Conservation (phyloP, 2,113 vertebrate genomes). For the Coptodon bakossiorum region DNA sequence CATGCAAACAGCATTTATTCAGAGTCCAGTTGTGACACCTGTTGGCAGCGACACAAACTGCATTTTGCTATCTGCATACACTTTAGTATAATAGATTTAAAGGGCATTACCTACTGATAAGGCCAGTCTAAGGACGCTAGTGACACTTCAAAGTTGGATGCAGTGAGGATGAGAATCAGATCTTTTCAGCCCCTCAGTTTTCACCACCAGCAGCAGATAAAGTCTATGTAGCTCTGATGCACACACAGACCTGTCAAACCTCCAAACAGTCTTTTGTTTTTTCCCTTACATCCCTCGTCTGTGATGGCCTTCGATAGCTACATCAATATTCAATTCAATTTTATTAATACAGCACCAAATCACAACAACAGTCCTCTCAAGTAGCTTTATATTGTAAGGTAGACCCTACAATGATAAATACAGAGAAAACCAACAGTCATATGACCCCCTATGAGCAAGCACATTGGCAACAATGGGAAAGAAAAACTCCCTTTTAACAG, state of each 20-base stretch:
- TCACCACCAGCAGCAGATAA: neutral
- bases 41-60: neutral
- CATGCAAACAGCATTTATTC: neutral
- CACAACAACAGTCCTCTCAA: neutral
- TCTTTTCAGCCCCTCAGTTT: neutral
- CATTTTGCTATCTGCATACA: neutral
- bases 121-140: neutral
- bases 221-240: neutral
- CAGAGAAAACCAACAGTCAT: neutral
- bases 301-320: neutral
- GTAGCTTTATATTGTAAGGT: neutral
- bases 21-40: neutral
- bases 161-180: neutral
- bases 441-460: neutral
- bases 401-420: neutral
- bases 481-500: neutral
- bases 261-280: no score
- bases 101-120: neutral
- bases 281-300: neutral
- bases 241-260: neutral
- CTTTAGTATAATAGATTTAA: neutral
- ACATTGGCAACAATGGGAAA: neutral
- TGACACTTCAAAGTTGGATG: neutral
- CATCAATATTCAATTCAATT: neutral
- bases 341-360: neutral